These are phyloP conservation scores for Cyprinodon tularosa DNA, from an alignment of 2,113 vertebrate genomes.

Conservation along the genomic window DNA sequence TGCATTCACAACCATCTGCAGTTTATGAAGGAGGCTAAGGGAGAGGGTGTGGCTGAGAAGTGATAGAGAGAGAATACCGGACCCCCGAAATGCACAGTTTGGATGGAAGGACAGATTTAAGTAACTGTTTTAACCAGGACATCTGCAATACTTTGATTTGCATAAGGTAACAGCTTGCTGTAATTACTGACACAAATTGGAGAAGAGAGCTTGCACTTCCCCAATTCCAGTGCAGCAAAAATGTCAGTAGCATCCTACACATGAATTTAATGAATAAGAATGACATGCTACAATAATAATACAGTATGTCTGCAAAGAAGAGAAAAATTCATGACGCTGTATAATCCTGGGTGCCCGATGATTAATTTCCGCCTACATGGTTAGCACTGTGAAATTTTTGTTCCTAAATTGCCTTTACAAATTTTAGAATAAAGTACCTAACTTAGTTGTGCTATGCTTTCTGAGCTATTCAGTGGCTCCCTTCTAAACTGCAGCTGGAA, in stretches of 20 bases:
- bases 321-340: not conserved
- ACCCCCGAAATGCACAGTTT: constrained; percentile 20
- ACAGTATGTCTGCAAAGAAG: not conserved
- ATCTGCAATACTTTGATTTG: constrained; percentile 51
- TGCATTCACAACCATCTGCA: constrained; percentile 50
- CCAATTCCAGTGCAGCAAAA: constrained; percentile 24
- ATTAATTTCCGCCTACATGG: constrained; percentile 5
- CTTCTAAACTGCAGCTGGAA: too few relatives aligned
- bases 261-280: constrained; percentile 42
- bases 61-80: constrained; percentile 6
- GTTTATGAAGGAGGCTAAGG: constrained; percentile 59
- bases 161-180: constrained; percentile 43
- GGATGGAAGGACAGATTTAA: constrained; percentile 20
- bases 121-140: constrained; percentile 37
- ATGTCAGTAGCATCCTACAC: constrained; percentile 14
- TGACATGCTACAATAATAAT: constrained; percentile 28
- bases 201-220: constrained; percentile 12
- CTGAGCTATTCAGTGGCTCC: too few relatives aligned
- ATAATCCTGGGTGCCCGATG: constrained; percentile 8
- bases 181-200: constrained; percentile 51
- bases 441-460: too few relatives aligned
- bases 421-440: not conserved
- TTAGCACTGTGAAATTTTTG: constrained; percentile 1
- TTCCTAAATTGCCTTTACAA: not conserved
- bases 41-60: constrained; percentile 33